These are phyloP conservation scores for Zoroaster sp. DNA, from an alignment of 53 echinoderm and acorn worm genomes.

Conservation along the genomic window DNA sequence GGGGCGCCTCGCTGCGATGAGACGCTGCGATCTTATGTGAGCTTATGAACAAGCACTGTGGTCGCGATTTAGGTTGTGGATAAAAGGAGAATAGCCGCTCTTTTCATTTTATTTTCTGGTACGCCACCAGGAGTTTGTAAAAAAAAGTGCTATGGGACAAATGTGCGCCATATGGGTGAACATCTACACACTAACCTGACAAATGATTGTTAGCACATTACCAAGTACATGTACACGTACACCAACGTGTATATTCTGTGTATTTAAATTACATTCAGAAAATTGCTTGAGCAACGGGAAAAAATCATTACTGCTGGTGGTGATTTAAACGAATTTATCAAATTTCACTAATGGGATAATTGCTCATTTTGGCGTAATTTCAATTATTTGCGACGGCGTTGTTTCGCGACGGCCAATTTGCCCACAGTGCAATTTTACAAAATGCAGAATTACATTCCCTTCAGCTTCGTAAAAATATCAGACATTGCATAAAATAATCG, in stretches of 20 bases:
- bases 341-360: no score
- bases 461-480: no score
- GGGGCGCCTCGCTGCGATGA: constrained; percentile 3
- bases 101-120: not conserved
- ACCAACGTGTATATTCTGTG: no score
- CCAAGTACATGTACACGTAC: no score
- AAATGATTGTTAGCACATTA: no score
- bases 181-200: not conserved
- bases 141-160: not conserved
- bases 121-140: not conserved
- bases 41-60: not conserved
- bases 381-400: no score
- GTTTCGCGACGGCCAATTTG: not conserved
- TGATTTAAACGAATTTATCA: no score
- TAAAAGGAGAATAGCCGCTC: not conserved
- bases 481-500: no score
- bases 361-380: no score
- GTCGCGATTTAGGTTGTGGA: not conserved
- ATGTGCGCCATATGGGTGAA: not conserved
- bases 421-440: not conserved
- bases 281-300: no score
- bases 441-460: not conserved
- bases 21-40: constrained; percentile 32
- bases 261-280: no score
- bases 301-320: no score